These are phyloP conservation scores for Stichodactyla helianthus DNA, from an alignment of 64 coral and sea anemone species.

Conservation along the genomic window DNA sequence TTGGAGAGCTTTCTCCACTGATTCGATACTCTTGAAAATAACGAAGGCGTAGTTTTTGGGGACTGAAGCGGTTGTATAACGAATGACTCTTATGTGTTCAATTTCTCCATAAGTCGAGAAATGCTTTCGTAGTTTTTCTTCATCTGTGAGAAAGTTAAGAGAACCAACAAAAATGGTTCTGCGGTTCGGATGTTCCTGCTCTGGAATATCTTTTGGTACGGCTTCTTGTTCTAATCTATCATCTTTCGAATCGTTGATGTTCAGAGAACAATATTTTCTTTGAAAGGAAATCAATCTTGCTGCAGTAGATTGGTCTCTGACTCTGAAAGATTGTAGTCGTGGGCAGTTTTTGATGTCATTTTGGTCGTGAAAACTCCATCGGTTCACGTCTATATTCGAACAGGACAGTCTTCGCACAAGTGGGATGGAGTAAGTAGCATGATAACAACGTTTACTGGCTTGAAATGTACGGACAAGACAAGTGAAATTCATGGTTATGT, in stretches of 20 bases:
- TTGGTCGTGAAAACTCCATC: not conserved
- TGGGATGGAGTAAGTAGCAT: not conserved
- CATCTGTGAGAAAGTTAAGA: not conserved
- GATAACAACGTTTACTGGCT: constrained; percentile 3
- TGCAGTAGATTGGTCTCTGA: not conserved
- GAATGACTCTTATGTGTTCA: not conserved
- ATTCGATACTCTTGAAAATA: not conserved
- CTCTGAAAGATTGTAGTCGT: not conserved
- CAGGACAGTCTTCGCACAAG: not conserved
- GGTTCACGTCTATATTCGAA: not conserved
- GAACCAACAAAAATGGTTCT: not conserved
- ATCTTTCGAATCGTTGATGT: not conserved
- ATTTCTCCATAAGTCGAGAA: not conserved
- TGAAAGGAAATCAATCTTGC: not conserved
- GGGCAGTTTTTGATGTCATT: not conserved
- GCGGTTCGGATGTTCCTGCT: constrained; percentile 1
- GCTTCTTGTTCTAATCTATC: not conserved
- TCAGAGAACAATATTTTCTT: not conserved
- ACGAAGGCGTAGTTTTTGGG: not conserved
- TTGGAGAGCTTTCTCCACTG: not conserved
- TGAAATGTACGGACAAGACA: not conserved
- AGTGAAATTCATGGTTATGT: not conserved
- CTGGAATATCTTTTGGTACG: not conserved
- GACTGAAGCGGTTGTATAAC: not conserved
- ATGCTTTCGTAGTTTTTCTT: not conserved